Conservation (phyloP, 92 coral and sea anemone genomes). For the Porites lobata region DNA sequence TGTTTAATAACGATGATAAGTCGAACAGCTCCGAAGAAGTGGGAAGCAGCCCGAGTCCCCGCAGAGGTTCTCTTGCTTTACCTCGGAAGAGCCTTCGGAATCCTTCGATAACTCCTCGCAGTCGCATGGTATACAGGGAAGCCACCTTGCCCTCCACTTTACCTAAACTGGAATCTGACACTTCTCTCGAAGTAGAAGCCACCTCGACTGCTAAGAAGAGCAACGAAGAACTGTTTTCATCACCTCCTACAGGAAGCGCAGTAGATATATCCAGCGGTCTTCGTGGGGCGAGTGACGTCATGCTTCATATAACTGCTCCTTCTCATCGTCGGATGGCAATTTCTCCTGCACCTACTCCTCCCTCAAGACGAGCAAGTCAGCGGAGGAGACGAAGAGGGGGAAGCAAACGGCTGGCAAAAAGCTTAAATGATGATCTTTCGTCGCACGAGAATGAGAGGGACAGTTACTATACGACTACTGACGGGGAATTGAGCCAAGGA, state of each 20-base stretch:
- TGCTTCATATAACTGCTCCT: constrained; percentile 90
- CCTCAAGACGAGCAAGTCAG: constrained; percentile 68
- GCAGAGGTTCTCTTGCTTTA: constrained; percentile 53
- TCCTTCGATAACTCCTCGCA: constrained; percentile 88
- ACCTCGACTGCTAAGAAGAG: constrained; percentile 40
- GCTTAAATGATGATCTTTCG: constrained; percentile 62
- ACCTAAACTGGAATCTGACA: constrained; percentile 55
- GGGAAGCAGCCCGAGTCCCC: constrained; percentile 36
- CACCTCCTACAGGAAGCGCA: constrained; percentile 62
- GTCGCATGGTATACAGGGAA: constrained; percentile 48
- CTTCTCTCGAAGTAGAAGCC: constrained; percentile 47
- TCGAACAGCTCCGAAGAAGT: constrained; percentile 46
- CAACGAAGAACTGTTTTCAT: constrained; percentile 40
- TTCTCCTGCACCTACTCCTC: constrained; percentile 87
- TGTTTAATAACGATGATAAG: constrained; percentile 74
- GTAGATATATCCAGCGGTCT: constrained; percentile 86
- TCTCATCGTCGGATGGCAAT: constrained; percentile 96
- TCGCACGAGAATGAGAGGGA: constrained; percentile 77
- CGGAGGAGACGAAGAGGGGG: constrained; percentile 66
- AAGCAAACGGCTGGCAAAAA: constrained; percentile 32
- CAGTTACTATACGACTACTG: constrained; percentile 75
- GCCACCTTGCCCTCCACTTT: constrained; percentile 34
- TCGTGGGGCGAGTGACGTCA: constrained; percentile 85
- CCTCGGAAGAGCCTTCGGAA: constrained; percentile 84
- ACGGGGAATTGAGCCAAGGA: constrained; percentile 76